Percentiles rank a stretch among this genome's conserved stretches.
These are phyloP conservation scores for Plectropomus leopardus DNA, from an alignment of 2,113 vertebrate species.

Conservation along the genomic window DNA sequence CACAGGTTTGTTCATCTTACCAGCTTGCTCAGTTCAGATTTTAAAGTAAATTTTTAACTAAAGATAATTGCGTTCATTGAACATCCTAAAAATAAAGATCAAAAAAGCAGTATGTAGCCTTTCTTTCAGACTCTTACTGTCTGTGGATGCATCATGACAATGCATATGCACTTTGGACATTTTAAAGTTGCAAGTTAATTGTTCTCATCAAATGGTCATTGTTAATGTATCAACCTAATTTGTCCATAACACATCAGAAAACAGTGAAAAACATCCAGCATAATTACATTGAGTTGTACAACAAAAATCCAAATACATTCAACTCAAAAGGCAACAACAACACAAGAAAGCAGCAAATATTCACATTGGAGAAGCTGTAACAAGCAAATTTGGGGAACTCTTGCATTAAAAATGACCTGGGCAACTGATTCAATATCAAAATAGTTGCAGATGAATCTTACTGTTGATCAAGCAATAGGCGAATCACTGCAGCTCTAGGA, in stretches of 20 bases:
- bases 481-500: accelerated
- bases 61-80: too few relatives aligned
- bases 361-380: not conserved
- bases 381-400: not conserved
- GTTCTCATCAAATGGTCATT: not conserved
- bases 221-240: not conserved
- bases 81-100: not conserved
- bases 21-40: not conserved
- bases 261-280: not conserved
- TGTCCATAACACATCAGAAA: not conserved
- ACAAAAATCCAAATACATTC: not conserved
- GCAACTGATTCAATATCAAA: too few relatives aligned
- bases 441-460: not conserved
- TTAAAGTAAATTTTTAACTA: not conserved
- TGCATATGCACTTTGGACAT: not conserved
- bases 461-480: not conserved
- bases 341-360: not conserved
- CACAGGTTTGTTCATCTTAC: not conserved
- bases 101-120: not conserved
- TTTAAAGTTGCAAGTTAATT: not conserved
- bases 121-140: not conserved
- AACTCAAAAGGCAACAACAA: not conserved
- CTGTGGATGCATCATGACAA: not conserved
- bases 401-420: too few relatives aligned
- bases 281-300: too few relatives aligned